phyloP scores from a whole-genome alignment of 2,797 vertebrate genomes.

The Craterocephalus amniculus region DNA sequence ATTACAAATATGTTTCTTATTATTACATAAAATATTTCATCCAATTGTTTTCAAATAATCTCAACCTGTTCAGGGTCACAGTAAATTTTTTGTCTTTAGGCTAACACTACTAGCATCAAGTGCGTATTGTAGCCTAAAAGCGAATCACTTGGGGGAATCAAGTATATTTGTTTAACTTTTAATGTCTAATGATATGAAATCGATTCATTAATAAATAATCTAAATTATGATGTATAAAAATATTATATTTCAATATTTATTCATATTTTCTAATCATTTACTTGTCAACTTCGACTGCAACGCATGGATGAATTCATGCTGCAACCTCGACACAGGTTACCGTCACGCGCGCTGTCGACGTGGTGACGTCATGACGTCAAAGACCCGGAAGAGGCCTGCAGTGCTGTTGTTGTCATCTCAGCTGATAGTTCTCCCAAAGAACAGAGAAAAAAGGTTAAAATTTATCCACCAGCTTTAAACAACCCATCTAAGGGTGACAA shows the following conservation, averaged over 20 bases:
- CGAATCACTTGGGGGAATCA: neutral
- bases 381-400: slow-evolving; percentile 49
- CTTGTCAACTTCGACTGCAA: neutral
- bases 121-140: neutral
- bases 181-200: neutral
- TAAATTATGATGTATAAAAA: neutral
- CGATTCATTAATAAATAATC: neutral
- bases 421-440: slow-evolving; percentile 5
- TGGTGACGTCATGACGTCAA: slow-evolving; percentile 46
- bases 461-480: neutral
- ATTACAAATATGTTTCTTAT: neutral
- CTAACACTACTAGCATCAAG: neutral
- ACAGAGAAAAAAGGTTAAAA: neutral
- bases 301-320: too few relatives aligned
- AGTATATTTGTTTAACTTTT: neutral
- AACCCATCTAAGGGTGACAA: neutral
- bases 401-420: slow-evolving; percentile 15
- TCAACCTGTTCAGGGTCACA: neutral
- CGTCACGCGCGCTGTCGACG: neutral
- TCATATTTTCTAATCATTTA: neutral
- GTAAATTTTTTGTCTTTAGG: neutral
- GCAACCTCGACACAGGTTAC: neutral
- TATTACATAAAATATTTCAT: neutral
- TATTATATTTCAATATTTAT: too few relatives aligned
- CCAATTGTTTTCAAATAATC: neutral